These are phyloP conservation scores for Lagria hirta DNA, from an alignment of 2,888 invertebrate species.

Conservation along the genomic window DNA sequence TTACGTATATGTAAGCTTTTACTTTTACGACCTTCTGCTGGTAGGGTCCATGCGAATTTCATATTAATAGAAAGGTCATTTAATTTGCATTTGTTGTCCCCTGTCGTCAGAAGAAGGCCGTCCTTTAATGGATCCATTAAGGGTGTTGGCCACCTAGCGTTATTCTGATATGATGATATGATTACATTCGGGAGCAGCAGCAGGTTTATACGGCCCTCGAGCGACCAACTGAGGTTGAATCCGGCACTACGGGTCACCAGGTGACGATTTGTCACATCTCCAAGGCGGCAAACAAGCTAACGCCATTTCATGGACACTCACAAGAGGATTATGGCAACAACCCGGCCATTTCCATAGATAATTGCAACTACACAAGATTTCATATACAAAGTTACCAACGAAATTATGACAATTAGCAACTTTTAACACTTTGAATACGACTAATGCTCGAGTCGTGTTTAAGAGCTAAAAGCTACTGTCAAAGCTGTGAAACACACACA, in stretches of 20 bases:
- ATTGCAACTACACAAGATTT: slow-evolving; percentile 36
- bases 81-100: slow-evolving; percentile 47
- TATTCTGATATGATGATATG: slow-evolving; percentile 49
- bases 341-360: slow-evolving; percentile 37
- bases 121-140: slow-evolving; percentile 51
- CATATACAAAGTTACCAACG: slow-evolving; percentile 30
- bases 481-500: no score
- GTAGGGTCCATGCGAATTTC: no score
- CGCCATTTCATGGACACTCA: slow-evolving; percentile 52
- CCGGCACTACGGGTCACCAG: slow-evolving; percentile 54
- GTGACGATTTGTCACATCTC: slow-evolving; percentile 57
- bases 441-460: slow-evolving; percentile 24
- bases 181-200: slow-evolving; percentile 46
- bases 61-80: slow-evolving; percentile 46
- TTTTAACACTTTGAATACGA: slow-evolving; percentile 20
- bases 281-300: slow-evolving; percentile 55
- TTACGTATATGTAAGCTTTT: no score
- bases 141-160: slow-evolving; percentile 39
- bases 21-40: no score
- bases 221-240: slow-evolving; percentile 49
- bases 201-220: slow-evolving; percentile 50
- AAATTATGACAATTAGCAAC: slow-evolving; percentile 34
- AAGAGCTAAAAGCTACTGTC: slow-evolving; percentile 22
- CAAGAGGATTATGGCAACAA: slow-evolving; percentile 38
- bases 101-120: slow-evolving; percentile 43